Conservation (phyloP, 2,113 vertebrate species). For the Sporophila hypoxantha region DNA sequence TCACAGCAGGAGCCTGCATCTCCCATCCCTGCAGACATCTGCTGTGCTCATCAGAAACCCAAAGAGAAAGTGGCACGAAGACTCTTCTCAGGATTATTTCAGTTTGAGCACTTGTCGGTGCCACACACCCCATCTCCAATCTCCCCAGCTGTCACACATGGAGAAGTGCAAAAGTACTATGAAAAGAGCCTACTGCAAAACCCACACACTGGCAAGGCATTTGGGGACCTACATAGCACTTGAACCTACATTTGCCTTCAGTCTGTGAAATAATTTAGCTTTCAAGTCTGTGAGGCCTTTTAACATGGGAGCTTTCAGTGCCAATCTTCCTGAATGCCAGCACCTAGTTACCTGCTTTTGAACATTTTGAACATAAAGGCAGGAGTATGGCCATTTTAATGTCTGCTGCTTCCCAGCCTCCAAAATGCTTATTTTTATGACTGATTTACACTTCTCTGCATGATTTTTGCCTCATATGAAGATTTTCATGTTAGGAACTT, state of each 20-base stretch:
- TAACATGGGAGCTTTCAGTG: not conserved
- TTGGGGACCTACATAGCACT: not conserved
- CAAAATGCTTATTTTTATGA: not conserved
- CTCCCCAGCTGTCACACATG: not conserved
- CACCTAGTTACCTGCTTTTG: not conserved
- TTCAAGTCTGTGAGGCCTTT: not conserved
- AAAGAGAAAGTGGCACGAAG: not conserved
- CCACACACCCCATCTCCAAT: not conserved
- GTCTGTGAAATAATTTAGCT: not conserved
- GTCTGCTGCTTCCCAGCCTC: not conserved
- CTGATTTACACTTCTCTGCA: not conserved
- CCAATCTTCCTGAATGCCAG: not conserved
- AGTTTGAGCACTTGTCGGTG: not conserved
- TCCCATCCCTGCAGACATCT: slow-evolving; percentile 31
- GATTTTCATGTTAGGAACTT: not conserved
- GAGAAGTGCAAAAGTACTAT: not conserved
- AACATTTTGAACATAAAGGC: not conserved
- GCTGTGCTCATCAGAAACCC: slow-evolving; percentile 23
- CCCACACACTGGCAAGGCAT: not conserved
- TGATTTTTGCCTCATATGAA: not conserved
- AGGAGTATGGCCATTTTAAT: not conserved
- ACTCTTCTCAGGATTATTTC: slow-evolving; percentile 17
- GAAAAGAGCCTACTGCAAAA: slow-evolving; percentile 1
- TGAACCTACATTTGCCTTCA: not conserved
- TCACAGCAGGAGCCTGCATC: slow-evolving; percentile 23